Evolutionary conservation across 2,888 invertebrate genomes (phyloP).

Genomic region (Xylota sylvarum): DNA sequence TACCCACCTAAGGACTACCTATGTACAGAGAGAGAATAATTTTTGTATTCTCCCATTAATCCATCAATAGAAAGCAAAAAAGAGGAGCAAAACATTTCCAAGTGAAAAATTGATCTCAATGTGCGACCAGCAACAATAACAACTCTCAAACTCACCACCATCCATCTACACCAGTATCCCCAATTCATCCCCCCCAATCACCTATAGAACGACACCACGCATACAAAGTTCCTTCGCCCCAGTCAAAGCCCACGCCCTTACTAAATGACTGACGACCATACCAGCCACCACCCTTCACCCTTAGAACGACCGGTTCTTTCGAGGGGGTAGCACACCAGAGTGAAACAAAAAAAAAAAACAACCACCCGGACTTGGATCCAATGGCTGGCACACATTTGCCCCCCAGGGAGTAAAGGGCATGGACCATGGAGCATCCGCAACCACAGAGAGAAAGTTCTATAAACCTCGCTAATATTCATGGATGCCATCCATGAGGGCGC

Average conservation of each 20-base stretch:
- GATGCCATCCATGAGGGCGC: conserved; percentile 53
- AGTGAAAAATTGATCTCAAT: conserved; percentile 54
- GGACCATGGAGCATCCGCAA: conserved; percentile 72
- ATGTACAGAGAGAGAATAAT: neutral
- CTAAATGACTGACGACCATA: conserved; percentile 73
- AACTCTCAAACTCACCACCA: conserved; percentile 7
- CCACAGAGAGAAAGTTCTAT: conserved; percentile 71
- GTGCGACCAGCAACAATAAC: conserved; percentile 10
- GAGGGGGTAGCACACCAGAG: conserved; percentile 11
- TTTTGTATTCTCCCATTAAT: conserved; percentile 2
- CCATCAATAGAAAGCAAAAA: neutral
- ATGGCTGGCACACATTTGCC: conserved; percentile 75
- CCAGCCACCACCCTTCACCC: conserved; percentile 56
- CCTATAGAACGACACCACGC: conserved; percentile 41
- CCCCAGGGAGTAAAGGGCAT: conserved; percentile 77
- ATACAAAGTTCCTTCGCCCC: conserved; percentile 70
- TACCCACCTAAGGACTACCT: neutral
- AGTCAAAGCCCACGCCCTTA: conserved; percentile 77
- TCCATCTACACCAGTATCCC: conserved; percentile 18
- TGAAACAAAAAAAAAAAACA: conserved; percentile 6
- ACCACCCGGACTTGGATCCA: conserved; percentile 71
- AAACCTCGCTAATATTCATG: conserved; percentile 77
- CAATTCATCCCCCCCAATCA: conserved; percentile 42
- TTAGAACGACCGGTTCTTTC: conserved; percentile 20
- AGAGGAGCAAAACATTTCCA: neutral